Base-by-base conservation (phyloP, 2,888 invertebrate genomes). In the Gonocerus acuteangulatus region DNA sequence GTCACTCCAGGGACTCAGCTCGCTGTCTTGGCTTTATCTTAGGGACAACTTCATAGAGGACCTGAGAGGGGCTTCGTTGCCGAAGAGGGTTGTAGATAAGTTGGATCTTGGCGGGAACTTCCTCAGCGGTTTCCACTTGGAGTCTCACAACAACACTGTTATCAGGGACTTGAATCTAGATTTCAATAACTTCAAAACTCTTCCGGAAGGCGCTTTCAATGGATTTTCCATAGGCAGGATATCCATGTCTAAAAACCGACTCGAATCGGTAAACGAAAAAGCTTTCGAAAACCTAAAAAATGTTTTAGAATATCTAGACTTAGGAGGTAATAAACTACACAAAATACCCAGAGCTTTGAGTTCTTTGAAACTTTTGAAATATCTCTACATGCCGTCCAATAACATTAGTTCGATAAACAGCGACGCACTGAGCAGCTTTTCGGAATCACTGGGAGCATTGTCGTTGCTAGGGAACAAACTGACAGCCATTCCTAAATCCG, bases 21-120 rank as follows among this genome's bases (percentile, higher is more conserved):
- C 82, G 68, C 75, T 89, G 71, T 82, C 83, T 68, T 83, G 84
- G 79, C 74, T 88, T 57, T 84, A 86, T 73, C 75, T 87, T 62
- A 78, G 86, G 45, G 82, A 81, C 59, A 84, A 84, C 73, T 79
- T 81, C 67, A 80, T 84, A 22, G 75, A 76, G 42, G 74, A 76
- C 59, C 75, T 84, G 62, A 78, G 80, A 1, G 75, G 78, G 16
- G 76, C 78, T 68, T 77, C 78, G 42, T 76, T 77, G 69, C 78
- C 79, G 68, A 77, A 77, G 48, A 82, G 83, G 72, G 84, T 82
- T 70, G 74, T 92, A 65, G 89, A 91, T 71, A 88, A 88, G 71
- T 77, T 93, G 68, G 91, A 92, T 74, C 77, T 93, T 69, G 88
- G 89, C 63, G 88, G 87, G 73, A 93, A 93, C 74, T 83, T 85